These are phyloP conservation scores for Drosophila kurseongensis DNA, from an alignment of 1,140 invertebrate genomes.

Conservation along the genomic window DNA sequence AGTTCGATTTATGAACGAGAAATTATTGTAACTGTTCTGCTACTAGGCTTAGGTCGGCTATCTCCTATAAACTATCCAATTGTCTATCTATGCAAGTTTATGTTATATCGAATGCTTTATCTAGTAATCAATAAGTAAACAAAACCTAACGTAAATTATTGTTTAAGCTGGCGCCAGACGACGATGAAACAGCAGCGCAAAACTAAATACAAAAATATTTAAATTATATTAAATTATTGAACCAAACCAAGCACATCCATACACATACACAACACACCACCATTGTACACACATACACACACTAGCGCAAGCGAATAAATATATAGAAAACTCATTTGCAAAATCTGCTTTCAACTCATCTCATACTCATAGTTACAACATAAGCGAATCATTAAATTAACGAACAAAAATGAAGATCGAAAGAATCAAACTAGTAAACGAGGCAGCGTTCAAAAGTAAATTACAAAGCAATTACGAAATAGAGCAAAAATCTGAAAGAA, in stretches of 20 bases:
- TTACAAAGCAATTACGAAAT: constrained; percentile 13
- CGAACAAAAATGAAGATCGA: constrained; percentile 23
- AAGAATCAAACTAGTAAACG: constrained; percentile 36
- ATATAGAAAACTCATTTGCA: constrained; percentile 70
- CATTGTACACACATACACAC: constrained; percentile 56
- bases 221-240: constrained; percentile 83
- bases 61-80: constrained; percentile 50
- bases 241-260: constrained; percentile 70
- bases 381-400: constrained; percentile 61
- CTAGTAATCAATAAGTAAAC: constrained; percentile 68
- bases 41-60: constrained; percentile 47
- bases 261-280: constrained; percentile 35
- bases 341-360: constrained; percentile 82
- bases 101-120: constrained; percentile 78
- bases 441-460: constrained; percentile 51
- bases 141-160: constrained; percentile 31
- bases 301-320: constrained; percentile 45
- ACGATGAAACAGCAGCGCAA: constrained; percentile 21
- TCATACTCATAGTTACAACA: constrained; percentile 78
- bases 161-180: constrained; percentile 28
- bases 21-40: constrained; percentile 67
- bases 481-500: constrained; percentile 11
- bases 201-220: constrained; percentile 63
- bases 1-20: constrained; percentile 5
- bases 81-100: constrained; percentile 62